These are phyloP conservation scores for Cyprinodon tularosa DNA, from an alignment of 2,113 vertebrate genomes.

Conservation along the genomic window DNA sequence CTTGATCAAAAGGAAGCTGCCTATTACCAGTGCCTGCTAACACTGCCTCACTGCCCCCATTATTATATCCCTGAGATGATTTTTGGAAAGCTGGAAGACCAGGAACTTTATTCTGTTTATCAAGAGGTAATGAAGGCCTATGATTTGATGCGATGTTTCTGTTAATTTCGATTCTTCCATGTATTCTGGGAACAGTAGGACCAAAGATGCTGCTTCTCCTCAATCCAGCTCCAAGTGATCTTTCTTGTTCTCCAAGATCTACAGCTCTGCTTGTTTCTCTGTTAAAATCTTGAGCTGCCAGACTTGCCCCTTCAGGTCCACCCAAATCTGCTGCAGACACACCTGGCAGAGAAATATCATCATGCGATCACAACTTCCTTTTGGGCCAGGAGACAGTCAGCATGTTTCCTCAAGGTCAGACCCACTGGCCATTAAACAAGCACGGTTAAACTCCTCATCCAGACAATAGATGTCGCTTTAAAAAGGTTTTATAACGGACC, in stretches of 20 bases:
- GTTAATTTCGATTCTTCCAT: slow-evolving; percentile 28
- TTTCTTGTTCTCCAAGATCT: slow-evolving; percentile 18
- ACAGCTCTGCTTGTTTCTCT: slow-evolving; percentile 43
- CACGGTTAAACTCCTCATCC: slow-evolving; percentile 37
- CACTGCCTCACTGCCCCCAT: slow-evolving; percentile 5
- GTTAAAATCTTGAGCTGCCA: slow-evolving; percentile 50
- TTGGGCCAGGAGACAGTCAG: slow-evolving; percentile 19
- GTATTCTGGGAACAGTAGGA: slow-evolving; percentile 21
- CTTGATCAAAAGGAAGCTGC: slow-evolving; percentile 25
- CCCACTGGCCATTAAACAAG: slow-evolving; percentile 21
- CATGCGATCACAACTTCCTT: slow-evolving; percentile 53
- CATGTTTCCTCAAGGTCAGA: slow-evolving; percentile 21
- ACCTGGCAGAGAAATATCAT: slow-evolving; percentile 71
- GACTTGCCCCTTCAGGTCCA: slow-evolving; percentile 46
- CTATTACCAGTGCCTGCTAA: slow-evolving; percentile 5
- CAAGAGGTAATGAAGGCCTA: slow-evolving; percentile 4
- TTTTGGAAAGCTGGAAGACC: slow-evolving; percentile 17
- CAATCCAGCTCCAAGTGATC: slow-evolving; percentile 10
- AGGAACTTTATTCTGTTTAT: slow-evolving; percentile 16
- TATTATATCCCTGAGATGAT: neutral
- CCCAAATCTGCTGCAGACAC: slow-evolving; percentile 59
- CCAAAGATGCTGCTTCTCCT: slow-evolving; percentile 4
- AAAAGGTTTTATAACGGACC: slow-evolving; percentile 18
- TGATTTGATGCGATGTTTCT: slow-evolving; percentile 23
- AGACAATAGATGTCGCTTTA: neutral